These are phyloP conservation scores for Megaptera novaeangliae DNA, from an alignment of 2,113 vertebrate species.

Conservation along the genomic window DNA sequence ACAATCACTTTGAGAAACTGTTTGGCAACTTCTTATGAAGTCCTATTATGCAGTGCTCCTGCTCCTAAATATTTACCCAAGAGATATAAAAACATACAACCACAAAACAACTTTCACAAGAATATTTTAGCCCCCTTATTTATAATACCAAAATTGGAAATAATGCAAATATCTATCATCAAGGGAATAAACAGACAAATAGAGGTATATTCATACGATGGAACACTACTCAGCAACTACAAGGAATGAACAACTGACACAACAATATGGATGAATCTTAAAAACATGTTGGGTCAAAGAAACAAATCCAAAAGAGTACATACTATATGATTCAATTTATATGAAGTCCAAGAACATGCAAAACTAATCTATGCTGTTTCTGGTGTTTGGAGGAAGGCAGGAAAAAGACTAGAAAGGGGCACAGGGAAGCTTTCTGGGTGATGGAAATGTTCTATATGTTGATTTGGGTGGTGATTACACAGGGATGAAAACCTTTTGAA, in stretches of 20 bases:
- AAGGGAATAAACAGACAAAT: not conserved
- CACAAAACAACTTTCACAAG: not conserved
- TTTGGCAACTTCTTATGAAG: not conserved
- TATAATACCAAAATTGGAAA: not conserved
- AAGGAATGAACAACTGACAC: not conserved
- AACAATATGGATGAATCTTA: not conserved
- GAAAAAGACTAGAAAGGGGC: not conserved
- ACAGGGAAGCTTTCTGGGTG: not conserved
- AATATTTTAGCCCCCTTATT: not conserved
- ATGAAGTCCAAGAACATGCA: not conserved
- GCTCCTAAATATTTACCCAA: not conserved
- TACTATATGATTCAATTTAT: not conserved
- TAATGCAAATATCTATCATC: not conserved
- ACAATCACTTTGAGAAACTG: not conserved
- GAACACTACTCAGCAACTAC: not conserved
- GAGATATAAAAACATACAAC: not conserved
- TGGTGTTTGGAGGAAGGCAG: not conserved
- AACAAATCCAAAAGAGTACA: not conserved
- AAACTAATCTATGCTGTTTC: not conserved
- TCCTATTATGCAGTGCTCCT: not conserved
- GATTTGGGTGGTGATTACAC: not conserved
- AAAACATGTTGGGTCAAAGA: not conserved
- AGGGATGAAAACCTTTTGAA: not conserved
- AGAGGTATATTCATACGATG: not conserved
- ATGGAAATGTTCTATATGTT: not conserved